Evolutionary conservation across 1,140 invertebrate genomes (phyloP).

Genomic region (Lordiphosa mommai): DNA sequence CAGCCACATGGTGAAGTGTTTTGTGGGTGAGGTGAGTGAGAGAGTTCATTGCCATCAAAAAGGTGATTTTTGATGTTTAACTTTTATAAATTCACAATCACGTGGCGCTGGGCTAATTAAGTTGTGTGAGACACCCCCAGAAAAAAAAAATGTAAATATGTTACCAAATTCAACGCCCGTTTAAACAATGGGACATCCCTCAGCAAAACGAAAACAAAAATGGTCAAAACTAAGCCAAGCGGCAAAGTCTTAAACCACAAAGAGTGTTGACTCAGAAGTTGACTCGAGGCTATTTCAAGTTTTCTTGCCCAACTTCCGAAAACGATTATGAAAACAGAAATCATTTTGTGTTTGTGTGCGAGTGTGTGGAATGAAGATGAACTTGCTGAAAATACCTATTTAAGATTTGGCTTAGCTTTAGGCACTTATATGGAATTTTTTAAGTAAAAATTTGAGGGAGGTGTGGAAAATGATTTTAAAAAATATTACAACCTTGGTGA

Average conservation of each 20-base stretch:
- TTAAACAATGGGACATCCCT: conserved; percentile 35
- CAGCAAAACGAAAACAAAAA: conserved; percentile 7
- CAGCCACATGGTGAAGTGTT: conserved; percentile 3
- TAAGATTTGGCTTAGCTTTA: neutral
- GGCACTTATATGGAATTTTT: neutral
- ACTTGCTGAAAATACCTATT: neutral
- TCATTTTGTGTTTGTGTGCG: neutral
- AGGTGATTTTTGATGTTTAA: conserved; percentile 3
- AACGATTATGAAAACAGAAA: conserved; percentile 39
- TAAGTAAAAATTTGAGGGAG: too few species aligned
- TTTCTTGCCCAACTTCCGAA: conserved; percentile 61
- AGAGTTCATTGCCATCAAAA: conserved; percentile 56
- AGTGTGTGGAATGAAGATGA: too few species aligned
- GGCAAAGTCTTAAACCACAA: conserved; percentile 16
- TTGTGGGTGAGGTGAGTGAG: conserved; percentile 40
- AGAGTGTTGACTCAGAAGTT: conserved; percentile 25
- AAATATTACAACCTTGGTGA: too few species aligned
- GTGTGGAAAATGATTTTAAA: too few species aligned
- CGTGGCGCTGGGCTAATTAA: conserved; percentile 19
- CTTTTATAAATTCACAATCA: conserved; percentile 35
- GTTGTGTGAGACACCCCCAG: conserved; percentile 6
- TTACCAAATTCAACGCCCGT: conserved; percentile 26
- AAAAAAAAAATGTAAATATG: neutral
- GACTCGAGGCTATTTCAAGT: conserved; percentile 21
- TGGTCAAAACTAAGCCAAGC: conserved; percentile 24